Conservation (phyloP, 1,140 invertebrate species). For the Drosophila sulfurigaster region DNA sequence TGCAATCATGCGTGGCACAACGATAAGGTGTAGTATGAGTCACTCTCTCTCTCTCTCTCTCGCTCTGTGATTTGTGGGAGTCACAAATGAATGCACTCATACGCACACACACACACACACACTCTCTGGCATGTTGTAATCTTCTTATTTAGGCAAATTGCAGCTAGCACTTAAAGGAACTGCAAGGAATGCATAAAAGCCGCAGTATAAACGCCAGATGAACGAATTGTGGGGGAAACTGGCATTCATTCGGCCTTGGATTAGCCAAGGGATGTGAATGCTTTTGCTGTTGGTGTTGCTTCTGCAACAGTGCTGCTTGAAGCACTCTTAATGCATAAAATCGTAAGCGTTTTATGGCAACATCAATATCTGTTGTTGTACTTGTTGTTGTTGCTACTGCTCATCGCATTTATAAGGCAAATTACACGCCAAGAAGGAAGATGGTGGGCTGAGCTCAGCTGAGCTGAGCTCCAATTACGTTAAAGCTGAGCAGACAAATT, state of each 20-base stretch:
- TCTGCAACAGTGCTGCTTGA: neutral
- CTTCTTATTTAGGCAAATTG: constrained; percentile 68
- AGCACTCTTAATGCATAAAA: constrained; percentile 16
- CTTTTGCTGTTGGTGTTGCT: neutral
- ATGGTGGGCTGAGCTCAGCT: neutral
- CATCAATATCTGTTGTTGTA: constrained; percentile 2
- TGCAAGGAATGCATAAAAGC: constrained; percentile 30
- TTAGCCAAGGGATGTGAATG: neutral
- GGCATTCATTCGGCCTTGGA: constrained; percentile 3
- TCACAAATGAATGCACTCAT: constrained; percentile 16
- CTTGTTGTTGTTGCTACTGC: neutral
- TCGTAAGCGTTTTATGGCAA: constrained; percentile 17
- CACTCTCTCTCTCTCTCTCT: neutral
- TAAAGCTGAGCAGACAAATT: constrained; percentile 74
- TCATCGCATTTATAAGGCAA: constrained; percentile 3
- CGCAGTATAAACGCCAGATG: constrained; percentile 3
- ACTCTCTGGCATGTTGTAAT: constrained; percentile 16
- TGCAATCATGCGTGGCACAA: constrained; percentile 35
- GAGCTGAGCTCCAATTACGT: constrained; percentile 33
- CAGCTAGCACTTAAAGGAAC: constrained; percentile 59
- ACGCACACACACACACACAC: neutral
- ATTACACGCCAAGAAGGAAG: neutral
- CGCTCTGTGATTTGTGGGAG: neutral
- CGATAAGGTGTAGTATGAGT: constrained; percentile 20
- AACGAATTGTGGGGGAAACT: constrained; percentile 30